A percentile compares a stretch with the other conserved stretches of the same genome.
Conservation (phyloP, 2,113 vertebrate genomes). For the Sminthopsis crassicaudata region DNA sequence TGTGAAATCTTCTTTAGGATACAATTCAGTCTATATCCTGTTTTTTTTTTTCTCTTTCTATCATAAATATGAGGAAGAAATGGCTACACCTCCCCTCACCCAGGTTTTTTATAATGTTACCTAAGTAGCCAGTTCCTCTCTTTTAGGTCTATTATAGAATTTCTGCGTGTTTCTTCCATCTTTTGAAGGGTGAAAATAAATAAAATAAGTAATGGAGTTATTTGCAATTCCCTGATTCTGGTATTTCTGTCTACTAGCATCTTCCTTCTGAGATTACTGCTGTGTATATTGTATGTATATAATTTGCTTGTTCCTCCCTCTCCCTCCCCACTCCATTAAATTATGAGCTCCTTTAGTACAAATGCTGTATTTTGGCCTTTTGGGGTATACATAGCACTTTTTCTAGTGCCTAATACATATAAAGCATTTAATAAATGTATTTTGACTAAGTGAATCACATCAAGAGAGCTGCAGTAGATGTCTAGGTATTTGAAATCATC, state of each 20-base stretch:
- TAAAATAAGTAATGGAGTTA: background rate
- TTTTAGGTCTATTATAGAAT: background rate
- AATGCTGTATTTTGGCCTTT: background rate
- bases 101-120: background rate
- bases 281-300: background rate
- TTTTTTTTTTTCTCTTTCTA: background rate
- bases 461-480: background rate
- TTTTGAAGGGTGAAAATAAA: background rate
- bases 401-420: background rate
- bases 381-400: background rate
- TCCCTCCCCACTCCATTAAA: no score
- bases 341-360: background rate
- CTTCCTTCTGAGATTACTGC: background rate
- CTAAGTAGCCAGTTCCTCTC: background rate
- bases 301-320: background rate
- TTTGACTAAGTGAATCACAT: background rate
- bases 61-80: background rate
- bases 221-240: background rate
- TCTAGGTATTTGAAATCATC: background rate
- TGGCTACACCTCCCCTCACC: background rate
- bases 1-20: background rate
- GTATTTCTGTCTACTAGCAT: background rate
- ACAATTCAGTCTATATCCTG: background rate
- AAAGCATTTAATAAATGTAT: background rate
- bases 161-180: background rate